These are phyloP conservation scores for Odocoileus virginianus DNA, from an alignment of 2,113 vertebrate genomes.

Conservation along the genomic window DNA sequence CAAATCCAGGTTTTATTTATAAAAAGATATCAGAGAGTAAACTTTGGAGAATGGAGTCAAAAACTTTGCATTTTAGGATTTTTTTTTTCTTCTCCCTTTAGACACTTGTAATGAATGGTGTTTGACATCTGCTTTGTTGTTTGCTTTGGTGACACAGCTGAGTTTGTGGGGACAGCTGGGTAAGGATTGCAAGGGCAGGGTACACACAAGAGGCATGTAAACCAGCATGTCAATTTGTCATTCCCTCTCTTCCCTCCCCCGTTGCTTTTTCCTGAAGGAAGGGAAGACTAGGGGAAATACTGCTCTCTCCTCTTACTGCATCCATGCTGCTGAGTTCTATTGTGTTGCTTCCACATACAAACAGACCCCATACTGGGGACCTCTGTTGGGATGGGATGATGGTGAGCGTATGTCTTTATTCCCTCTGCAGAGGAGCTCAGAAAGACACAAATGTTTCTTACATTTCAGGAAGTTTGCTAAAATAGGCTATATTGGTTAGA, in stretches of 20 bases:
- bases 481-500: not conserved
- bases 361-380: not conserved
- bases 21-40: not conserved
- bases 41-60: not conserved
- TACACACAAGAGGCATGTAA: not conserved
- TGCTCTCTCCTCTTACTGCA: not conserved
- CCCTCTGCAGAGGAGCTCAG: not conserved
- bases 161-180: not conserved
- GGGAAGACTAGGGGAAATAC: not conserved
- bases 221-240: not conserved
- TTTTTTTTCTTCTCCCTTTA: not conserved
- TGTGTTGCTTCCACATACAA: not conserved
- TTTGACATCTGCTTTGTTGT: not conserved
- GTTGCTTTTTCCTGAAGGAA: not conserved
- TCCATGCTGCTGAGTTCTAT: not conserved
- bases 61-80: not conserved
- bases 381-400: not conserved
- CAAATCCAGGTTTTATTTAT: constrained; percentile 26
- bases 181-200: no score
- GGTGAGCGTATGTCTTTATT: not conserved
- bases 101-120: not conserved
- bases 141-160: not conserved
- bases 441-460: not conserved
- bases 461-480: not conserved
- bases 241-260: not conserved